phyloP scores from a whole-genome alignment of 2,113 vertebrate genomes.

The Datnioides undecimradiatus region DNA sequence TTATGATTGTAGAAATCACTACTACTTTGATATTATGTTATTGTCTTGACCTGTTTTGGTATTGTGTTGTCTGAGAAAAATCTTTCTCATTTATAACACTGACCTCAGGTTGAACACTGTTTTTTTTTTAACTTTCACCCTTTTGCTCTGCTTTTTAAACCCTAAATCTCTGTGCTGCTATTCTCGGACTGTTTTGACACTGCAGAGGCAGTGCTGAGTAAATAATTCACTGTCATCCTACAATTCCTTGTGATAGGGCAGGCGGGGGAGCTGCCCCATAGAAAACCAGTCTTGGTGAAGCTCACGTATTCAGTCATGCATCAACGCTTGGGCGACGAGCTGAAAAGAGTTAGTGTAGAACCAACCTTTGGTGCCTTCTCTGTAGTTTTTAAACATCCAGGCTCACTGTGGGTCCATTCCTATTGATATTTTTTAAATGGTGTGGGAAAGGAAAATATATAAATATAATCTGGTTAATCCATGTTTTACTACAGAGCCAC shows the following conservation, averaged over 20 bases:
- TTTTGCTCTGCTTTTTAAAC: conserved; percentile 37
- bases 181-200: conserved; percentile 57
- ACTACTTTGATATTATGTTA: neutral
- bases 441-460: neutral
- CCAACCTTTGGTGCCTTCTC: neutral
- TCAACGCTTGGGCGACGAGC: conserved; percentile 9
- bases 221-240: conserved; percentile 61
- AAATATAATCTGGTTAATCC: conserved; percentile 13
- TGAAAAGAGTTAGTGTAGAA: conserved; percentile 8
- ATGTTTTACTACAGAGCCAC: conserved; percentile 11
- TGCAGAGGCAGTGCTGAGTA: conserved; percentile 45
- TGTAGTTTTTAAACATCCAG: neutral
- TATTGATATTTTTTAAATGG: neutral
- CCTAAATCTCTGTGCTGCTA: conserved; percentile 38
- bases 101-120: neutral
- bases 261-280: neutral
- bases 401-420: neutral
- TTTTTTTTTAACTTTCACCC: neutral
- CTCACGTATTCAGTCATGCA: conserved; percentile 28
- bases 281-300: neutral
- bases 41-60: too few relatives aligned
- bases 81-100: conserved; percentile 15
- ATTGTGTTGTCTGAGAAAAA: conserved; percentile 1
- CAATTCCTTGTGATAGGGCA: conserved; percentile 26
- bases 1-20: neutral